Evolutionary conservation across 2,113 vertebrate species (phyloP), one percentile per base, ranked within the genome.

Genomic region (Takifugu flavidus): DNA sequence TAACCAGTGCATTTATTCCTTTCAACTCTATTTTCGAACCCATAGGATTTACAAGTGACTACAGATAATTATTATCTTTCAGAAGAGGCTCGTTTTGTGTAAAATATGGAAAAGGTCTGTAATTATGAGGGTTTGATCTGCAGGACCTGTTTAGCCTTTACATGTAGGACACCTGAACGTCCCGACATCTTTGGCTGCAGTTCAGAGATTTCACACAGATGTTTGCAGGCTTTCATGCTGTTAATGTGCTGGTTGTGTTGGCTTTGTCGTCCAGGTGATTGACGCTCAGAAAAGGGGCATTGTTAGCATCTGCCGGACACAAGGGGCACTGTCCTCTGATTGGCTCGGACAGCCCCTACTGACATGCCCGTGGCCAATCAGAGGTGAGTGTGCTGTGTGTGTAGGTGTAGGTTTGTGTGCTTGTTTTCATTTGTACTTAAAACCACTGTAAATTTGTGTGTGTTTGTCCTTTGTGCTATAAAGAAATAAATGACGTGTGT

Each of bases 291-390:
- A 82, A 82, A 86, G 77, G 81, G 75, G 84, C 77, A 67, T 82
- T 84, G 68, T 85, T 83, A 77, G 80, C 80, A 76, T 85, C 88
- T 52, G 53, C 78, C 74, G 88, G 90, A 90, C 86, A 87, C 86
- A 83, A 85, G 89, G 88, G 89, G 82, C 89, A 86, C 89, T 89
- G 87, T 89, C 89, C 89, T 91, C 90, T 91, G 89, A 91, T 91
- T 90, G 90, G 89, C 87, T 90, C 84, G 86, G 89, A 90, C 88
- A 87, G 64, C 82, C 88, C 82, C 86, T 86, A 87, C 88, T 91
- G 89, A 90, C 89, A 91, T 91, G 90, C 90, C 90, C 85, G 90
- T 91, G 89, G 90, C 90, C 90, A 91, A 91, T 91, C 89, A 90
- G 87, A 91, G 89, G 89, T 91, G 86, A 89, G 90, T 89, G 86